A percentile compares a stretch with the other conserved stretches of the same genome.
These are phyloP conservation scores for Cosmopolites sordidus DNA, from an alignment of 2,888 invertebrate species.

Conservation along the genomic window DNA sequence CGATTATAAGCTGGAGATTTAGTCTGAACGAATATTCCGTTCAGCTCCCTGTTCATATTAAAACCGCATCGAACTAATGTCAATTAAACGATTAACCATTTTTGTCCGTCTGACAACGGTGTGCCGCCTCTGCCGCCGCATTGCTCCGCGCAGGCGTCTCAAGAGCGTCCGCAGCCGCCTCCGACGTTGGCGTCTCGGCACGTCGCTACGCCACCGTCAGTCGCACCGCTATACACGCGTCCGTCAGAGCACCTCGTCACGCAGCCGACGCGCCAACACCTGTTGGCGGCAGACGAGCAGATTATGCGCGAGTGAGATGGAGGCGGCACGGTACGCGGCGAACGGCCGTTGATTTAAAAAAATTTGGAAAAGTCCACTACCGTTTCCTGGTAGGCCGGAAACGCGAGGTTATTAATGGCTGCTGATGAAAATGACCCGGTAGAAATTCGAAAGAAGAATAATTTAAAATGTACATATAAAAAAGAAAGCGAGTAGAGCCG, in stretches of 20 bases:
- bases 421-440: neutral
- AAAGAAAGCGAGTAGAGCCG: neutral
- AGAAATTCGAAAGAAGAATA: neutral
- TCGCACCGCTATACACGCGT: slow-evolving; percentile 21
- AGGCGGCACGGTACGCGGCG: slow-evolving; percentile 28
- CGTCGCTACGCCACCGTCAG: slow-evolving; percentile 12
- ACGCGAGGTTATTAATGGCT: too few species aligned
- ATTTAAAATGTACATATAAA: neutral
- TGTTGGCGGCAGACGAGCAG: slow-evolving; percentile 18
- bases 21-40: too few species aligned
- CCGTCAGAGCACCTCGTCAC: slow-evolving; percentile 15
- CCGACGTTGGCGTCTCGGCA: slow-evolving; percentile 5
- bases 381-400: slow-evolving; percentile 3
- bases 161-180: slow-evolving; percentile 1
- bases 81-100: neutral
- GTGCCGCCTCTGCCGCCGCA: slow-evolving; percentile 15
- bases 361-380: slow-evolving; percentile 35
- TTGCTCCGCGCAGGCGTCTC: slow-evolving; percentile 10
- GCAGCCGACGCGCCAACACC: slow-evolving; percentile 17
- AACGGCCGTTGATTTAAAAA: slow-evolving; percentile 50
- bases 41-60: too few species aligned
- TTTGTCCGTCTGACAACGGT: neutral
- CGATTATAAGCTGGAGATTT: too few species aligned
- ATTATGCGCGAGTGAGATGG: slow-evolving; percentile 18
- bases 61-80: too few species aligned